phyloP scores from a whole-genome alignment of 30 jellyfish, hydroid and myxozoan genomes.

The Hydractinia echinata region DNA sequence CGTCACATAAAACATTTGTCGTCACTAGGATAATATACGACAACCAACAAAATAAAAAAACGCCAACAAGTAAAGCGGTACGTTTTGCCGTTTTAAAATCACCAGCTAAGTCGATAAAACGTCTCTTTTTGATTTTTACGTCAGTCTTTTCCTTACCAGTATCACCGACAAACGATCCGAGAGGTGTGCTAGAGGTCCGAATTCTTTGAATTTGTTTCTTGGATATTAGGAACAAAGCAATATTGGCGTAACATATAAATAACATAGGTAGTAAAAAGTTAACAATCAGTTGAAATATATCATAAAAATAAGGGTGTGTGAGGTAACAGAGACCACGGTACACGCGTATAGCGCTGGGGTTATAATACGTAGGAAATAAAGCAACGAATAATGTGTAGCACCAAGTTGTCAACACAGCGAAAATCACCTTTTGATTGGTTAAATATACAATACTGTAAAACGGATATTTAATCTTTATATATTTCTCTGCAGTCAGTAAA shows the following conservation, averaged over 20 bases:
- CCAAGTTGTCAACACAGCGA: constrained; percentile 25
- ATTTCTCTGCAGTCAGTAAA: constrained; percentile 39
- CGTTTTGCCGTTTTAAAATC: constrained; percentile 37
- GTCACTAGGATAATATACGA: constrained; percentile 25
- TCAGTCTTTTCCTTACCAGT: not conserved
- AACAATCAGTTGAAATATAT: constrained; percentile 20
- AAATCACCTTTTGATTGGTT: not conserved
- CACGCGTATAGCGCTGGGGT: constrained; percentile 1
- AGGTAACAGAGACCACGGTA: constrained; percentile 16
- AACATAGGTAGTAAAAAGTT: constrained; percentile 28
- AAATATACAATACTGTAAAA: constrained; percentile 3
- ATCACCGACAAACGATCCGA: not conserved
- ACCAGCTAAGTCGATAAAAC: too few species aligned
- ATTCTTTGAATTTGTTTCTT: not conserved
- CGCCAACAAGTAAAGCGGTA: constrained; percentile 30
- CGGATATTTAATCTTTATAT: constrained; percentile 16
- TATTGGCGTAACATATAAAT: not conserved
- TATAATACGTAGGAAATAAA: constrained; percentile 19
- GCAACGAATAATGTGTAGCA: constrained; percentile 26
- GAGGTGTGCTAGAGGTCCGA: constrained; percentile 3
- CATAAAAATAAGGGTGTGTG: not conserved
- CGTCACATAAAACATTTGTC: constrained; percentile 19
- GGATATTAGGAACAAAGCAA: not conserved
- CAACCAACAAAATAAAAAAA: constrained; percentile 40
- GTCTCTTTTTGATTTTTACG: too few species aligned